Evolutionary conservation across 1,140 invertebrate genomes (phyloP), one percentile per base, ranked within the genome.

Genomic region (Rhagoletis zephyria): DNA sequence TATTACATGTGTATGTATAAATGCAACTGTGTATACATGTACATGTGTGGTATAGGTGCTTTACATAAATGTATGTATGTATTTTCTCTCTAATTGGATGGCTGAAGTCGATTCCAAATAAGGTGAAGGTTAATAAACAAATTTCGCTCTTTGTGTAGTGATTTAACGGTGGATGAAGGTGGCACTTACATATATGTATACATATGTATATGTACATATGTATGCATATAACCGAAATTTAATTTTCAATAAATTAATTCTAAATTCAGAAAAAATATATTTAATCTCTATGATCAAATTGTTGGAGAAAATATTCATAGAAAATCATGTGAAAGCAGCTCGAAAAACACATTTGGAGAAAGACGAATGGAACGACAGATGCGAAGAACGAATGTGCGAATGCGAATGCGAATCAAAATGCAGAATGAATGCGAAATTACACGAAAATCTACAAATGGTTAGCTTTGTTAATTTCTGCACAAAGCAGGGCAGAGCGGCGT

Each of bases 121-220:
- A 81, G 74, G 74, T 81, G 51, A 81, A 81, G 74, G 74, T 81
- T 81, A 81, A 81, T 56, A 81, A n/a, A 59, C n/a, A 81, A 81
- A 19, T 65, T 65, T 19, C 64, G 48, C 86, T 87, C 86, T 86
- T 70, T 51, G 12, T 87, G 19, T 30, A 30, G 30, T 87, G 63
- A 10, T 63, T 59, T 60, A 14, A 10, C 10, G 30, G 5, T 59
- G 70, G 45, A 16, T 60, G 40, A 85, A 56, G 42, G 40, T 86
- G 85, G 7, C n/a, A 10, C 30, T 9, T 0, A 12, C 6, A 5
- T 86, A 64, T 40, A 19, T 16, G 14, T 0, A 56, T 9, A 9
- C 40, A n/a, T 61, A 61, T 30, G 56, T 30, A 30, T 85, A 19
- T 4, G 7, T 45, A n/a, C n/a, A n/a, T n/a, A 59, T 40, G 19